These are phyloP conservation scores for Leucoma salicis DNA, from an alignment of 2,888 invertebrate genomes.

Conservation along the genomic window DNA sequence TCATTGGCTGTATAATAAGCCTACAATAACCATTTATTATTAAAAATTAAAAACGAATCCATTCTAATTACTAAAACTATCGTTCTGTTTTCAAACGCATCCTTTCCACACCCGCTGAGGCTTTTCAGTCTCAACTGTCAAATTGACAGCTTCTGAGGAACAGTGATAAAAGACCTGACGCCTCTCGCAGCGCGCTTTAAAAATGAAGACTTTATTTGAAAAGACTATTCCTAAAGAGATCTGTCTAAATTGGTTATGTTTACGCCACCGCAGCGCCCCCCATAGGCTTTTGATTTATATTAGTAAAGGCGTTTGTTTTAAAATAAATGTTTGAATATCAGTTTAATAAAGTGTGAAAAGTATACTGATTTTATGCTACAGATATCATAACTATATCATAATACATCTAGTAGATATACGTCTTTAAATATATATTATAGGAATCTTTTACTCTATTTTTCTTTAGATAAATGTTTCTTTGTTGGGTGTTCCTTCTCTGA, in stretches of 20 bases:
- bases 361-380: constrained; percentile 1
- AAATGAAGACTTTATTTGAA: constrained; percentile 7
- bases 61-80: constrained; percentile 27
- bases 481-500: no score
- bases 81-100: constrained; percentile 28
- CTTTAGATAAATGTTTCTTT: no score
- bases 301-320: constrained; percentile 46
- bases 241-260: constrained; percentile 33
- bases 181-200: constrained; percentile 11
- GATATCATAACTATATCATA: not conserved
- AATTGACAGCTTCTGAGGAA: constrained; percentile 46
- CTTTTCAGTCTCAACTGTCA: constrained; percentile 54
- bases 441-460: no score
- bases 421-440: no score
- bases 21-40: constrained; percentile 6
- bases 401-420: no score
- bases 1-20: not conserved
- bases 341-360: constrained; percentile 14
- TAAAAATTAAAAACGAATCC: constrained; percentile 25
- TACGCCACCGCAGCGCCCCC: constrained; percentile 53
- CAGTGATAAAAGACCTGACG: constrained; percentile 26
- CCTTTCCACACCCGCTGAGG: constrained; percentile 47
- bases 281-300: constrained; percentile 51
- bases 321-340: constrained; percentile 33
- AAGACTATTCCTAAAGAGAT: constrained; percentile 26